phyloP scores from a whole-genome alignment of 2,113 vertebrate genomes.

The Hyaena hyaena region DNA sequence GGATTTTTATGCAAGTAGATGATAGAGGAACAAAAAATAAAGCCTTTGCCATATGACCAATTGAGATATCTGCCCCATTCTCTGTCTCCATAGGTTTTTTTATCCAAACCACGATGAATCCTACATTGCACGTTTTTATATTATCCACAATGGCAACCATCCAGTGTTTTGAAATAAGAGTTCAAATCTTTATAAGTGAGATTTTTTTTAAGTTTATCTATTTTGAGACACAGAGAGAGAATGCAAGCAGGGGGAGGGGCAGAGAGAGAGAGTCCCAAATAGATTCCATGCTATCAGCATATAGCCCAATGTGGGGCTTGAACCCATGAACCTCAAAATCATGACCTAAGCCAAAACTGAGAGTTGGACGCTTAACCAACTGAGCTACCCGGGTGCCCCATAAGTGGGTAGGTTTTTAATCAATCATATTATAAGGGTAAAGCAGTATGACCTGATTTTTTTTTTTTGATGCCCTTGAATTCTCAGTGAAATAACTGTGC shows the following conservation, averaged over 20 bases:
- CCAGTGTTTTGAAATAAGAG: background rate
- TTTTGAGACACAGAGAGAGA: no score
- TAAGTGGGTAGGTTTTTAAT: background rate
- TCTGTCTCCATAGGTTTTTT: background rate
- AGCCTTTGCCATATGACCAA: background rate
- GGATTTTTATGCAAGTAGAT: background rate
- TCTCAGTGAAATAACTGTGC: background rate
- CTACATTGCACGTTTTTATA: background rate
- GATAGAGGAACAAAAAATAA: background rate
- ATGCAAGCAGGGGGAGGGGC: no score
- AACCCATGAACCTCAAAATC: no score
- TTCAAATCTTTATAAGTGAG: background rate
- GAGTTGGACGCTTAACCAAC: no score
- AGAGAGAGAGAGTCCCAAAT: no score
- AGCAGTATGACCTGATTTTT: background rate
- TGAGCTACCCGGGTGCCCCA: no score
- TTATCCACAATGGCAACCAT: background rate
- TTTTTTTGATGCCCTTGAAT: background rate
- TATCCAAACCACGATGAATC: background rate
- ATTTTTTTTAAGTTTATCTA: no score
- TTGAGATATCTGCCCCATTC: background rate
- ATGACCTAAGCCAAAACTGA: no score
- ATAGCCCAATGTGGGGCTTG: no score
- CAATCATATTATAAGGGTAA: background rate
- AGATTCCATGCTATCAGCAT: no score